These are phyloP conservation scores for Heliconius nattereri DNA, from an alignment of 1,140 invertebrate species.

Conservation along the genomic window DNA sequence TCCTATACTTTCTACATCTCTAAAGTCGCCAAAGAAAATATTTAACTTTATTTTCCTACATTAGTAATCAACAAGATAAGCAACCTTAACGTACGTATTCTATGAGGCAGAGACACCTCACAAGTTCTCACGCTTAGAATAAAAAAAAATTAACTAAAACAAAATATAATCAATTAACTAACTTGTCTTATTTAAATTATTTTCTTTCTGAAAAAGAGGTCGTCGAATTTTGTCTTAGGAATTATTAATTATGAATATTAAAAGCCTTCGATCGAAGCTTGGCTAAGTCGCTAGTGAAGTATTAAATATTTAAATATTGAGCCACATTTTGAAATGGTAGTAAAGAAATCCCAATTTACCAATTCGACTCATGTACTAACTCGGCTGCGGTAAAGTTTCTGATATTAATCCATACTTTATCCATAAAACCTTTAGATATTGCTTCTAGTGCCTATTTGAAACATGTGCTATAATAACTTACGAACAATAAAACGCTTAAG, in stretches of 20 bases:
- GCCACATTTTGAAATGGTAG: conserved; percentile 25
- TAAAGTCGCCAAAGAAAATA: too few species aligned
- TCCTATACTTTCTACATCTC: too few species aligned
- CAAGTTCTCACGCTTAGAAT: too few species aligned
- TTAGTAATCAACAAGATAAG: too few species aligned
- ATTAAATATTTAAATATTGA: conserved; percentile 22
- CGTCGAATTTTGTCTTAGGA: neutral
- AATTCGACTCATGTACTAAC: conserved; percentile 35
- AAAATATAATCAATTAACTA: too few species aligned
- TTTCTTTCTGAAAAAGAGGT: neutral
- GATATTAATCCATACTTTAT: conserved; percentile 45
- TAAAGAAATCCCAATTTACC: conserved; percentile 39
- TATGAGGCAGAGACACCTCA: too few species aligned
- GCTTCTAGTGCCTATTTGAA: conserved; percentile 43
- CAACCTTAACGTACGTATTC: too few species aligned
- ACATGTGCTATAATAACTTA: conserved; percentile 42
- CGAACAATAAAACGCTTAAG: conserved; percentile 38
- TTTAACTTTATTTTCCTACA: too few species aligned
- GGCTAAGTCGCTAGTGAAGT: neutral
- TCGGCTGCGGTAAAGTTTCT: conserved; percentile 37
- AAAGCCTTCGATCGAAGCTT: neutral
- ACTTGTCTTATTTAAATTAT: neutral
- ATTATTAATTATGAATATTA: neutral
- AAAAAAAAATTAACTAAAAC: too few species aligned
- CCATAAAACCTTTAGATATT: conserved; percentile 48